phyloP scores from a whole-genome alignment of 2,113 vertebrate species.

The Lonchura striata region DNA sequence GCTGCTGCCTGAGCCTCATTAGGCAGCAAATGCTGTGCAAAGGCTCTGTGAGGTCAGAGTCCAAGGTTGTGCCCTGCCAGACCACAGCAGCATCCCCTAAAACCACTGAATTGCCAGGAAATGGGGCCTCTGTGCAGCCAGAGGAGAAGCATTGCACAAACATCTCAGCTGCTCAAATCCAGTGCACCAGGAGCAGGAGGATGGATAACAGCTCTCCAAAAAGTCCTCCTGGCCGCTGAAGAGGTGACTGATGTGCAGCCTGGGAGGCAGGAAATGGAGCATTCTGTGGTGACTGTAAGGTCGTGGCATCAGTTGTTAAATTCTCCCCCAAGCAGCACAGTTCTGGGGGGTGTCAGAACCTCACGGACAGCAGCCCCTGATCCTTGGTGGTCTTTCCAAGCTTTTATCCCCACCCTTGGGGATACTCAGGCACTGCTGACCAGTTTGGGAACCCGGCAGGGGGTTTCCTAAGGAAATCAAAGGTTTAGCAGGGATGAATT shows the following conservation, averaged over 20 bases:
- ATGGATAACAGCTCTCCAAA: background rate
- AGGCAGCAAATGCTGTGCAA: background rate
- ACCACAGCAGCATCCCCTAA: background rate
- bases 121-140: background rate
- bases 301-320: accelerated
- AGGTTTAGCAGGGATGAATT: background rate
- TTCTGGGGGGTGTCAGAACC: background rate
- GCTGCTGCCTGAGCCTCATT: background rate
- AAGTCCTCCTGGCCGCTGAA: background rate
- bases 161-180: background rate
- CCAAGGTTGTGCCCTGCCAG: background rate
- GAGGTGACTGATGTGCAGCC: background rate
- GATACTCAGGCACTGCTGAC: background rate
- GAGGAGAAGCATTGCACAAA: background rate
- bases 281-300: background rate
- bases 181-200: background rate
- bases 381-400: background rate
- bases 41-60: background rate
- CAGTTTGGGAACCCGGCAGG: background rate
- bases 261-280: background rate
- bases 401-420: background rate
- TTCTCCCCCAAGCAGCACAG: accelerated
- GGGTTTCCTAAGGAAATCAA: background rate
- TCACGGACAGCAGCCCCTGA: background rate
- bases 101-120: background rate